A percentile compares a stretch with the other conserved stretches of the same genome.
These are phyloP conservation scores for Manis crassicaudata DNA, from an alignment of 2,797 vertebrate genomes.

Conservation along the genomic window DNA sequence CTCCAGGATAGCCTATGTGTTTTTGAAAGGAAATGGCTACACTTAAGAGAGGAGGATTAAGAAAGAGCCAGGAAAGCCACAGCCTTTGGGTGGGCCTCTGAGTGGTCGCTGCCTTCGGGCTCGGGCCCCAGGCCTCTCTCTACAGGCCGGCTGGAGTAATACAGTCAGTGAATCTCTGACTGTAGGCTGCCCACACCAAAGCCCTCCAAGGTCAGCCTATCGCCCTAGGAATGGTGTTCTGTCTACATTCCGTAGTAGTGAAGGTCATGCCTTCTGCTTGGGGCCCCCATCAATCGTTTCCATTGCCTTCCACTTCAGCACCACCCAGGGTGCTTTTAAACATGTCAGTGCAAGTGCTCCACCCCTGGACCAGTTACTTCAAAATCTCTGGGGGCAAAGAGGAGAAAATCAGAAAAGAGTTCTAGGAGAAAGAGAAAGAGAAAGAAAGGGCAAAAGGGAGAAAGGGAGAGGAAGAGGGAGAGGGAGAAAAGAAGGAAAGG, in stretches of 20 bases:
- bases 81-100: neutral
- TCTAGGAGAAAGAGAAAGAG: neutral
- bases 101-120: neutral
- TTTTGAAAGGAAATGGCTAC: neutral
- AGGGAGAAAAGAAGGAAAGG: no score
- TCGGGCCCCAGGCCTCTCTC: neutral
- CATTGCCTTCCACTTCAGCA: no score
- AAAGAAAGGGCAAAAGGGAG: neutral
- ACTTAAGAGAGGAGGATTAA: neutral
- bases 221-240: neutral
- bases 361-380: neutral
- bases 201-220: neutral
- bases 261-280: no score
- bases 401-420: neutral
- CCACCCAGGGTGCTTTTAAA: neutral
- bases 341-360: neutral
- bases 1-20: neutral
- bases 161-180: neutral
- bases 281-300: neutral
- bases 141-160: neutral
- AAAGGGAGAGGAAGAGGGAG: rapidly evolving
- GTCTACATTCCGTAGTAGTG: neutral
- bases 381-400: neutral
- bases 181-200: neutral
- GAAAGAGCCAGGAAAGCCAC: neutral